Evolutionary conservation across 2,888 invertebrate genomes (phyloP).

Genomic region (Himalopsyche japonica): DNA sequence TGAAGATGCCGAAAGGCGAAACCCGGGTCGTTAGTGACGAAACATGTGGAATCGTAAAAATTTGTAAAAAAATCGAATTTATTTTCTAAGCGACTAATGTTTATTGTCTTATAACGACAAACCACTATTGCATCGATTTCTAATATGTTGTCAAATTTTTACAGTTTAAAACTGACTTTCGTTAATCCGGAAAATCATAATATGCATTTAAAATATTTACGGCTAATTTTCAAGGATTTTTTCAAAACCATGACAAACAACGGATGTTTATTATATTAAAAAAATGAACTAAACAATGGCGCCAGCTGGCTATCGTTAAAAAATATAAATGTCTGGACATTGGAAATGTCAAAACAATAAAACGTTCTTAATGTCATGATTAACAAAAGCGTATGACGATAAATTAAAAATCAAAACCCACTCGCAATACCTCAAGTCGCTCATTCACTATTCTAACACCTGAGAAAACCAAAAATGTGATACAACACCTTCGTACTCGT

Average conservation of each 20-base stretch:
- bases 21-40: too few relatives aligned
- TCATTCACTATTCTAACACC: neutral
- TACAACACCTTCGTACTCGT: neutral
- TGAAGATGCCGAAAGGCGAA: too few relatives aligned
- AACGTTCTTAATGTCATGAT: constrained; percentile 35
- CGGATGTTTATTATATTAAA: neutral
- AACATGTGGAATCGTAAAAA: too few relatives aligned
- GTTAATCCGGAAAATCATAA: too few relatives aligned
- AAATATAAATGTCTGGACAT: constrained; percentile 28
- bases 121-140: too few relatives aligned
- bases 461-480: neutral
- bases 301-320: constrained; percentile 32
- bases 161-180: too few relatives aligned
- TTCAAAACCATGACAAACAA: neutral
- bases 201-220: neutral
- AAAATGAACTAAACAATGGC: constrained; percentile 10
- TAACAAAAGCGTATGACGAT: constrained; percentile 34
- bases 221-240: neutral
- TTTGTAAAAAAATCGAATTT: too few relatives aligned
- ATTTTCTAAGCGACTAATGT: too few relatives aligned
- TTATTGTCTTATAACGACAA: too few relatives aligned
- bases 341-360: constrained; percentile 39
- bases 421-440: neutral
- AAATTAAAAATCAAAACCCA: constrained; percentile 35
- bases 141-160: too few relatives aligned